A percentile compares a stretch with the other conserved stretches of the same genome.
Conservation (phyloP, 2,797 vertebrate genomes). For the Sylvilagus floridanus region DNA sequence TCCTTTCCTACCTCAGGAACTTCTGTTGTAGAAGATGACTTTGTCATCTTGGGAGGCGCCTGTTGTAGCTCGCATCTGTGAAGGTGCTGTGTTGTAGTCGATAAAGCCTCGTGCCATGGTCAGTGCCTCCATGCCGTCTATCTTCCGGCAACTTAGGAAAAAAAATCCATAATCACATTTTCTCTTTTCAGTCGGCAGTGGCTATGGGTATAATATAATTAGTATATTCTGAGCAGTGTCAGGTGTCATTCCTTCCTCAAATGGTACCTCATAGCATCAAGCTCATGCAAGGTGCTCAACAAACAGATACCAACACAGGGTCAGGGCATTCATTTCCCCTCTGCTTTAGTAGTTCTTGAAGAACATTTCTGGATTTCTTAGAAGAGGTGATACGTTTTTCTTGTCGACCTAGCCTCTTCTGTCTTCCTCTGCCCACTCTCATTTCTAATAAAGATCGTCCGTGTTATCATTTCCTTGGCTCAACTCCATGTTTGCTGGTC, state of each 20-base stretch:
- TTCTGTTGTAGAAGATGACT: conserved; percentile 21
- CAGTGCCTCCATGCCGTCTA: not conserved
- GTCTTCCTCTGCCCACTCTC: not conserved
- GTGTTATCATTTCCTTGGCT: not conserved
- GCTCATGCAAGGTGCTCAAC: not conserved
- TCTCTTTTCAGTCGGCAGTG: not conserved
- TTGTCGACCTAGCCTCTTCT: not conserved
- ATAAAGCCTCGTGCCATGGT: not conserved
- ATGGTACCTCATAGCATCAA: not conserved
- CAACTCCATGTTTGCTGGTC: not conserved
- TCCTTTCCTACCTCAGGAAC: not conserved
- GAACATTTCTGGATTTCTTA: not conserved
- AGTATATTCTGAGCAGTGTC: not conserved
- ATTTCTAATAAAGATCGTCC: not conserved
- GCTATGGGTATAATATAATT: not conserved
- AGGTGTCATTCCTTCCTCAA: not conserved
- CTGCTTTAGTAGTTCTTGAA: not conserved
- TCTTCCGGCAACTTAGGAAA: not conserved
- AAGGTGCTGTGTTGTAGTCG: not conserved
- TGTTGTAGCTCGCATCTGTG: not conserved
- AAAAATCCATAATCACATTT: not conserved
- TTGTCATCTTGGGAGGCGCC: not conserved
- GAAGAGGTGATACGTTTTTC: not conserved
- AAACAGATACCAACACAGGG: not conserved
- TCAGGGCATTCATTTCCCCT: not conserved